Evolutionary conservation across 2,113 vertebrate genomes (phyloP), one percentile per base, ranked within the genome.

Genomic region (Forbesichthys agassizii): DNA sequence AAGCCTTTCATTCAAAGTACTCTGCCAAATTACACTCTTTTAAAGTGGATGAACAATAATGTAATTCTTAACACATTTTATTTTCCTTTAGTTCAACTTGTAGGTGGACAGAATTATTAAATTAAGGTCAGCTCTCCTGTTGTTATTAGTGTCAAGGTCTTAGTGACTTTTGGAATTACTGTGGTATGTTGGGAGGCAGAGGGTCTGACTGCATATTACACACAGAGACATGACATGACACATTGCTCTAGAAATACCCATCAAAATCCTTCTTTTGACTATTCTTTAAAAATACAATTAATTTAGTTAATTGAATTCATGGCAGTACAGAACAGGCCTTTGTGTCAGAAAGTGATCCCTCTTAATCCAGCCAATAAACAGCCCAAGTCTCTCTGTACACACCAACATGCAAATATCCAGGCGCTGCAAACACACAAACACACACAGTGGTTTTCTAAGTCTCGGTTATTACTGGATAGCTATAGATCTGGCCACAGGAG

Each of bases 381-480:
- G 0, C 27, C 61, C 75, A 78, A 73, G 72, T 73, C 77, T 47
- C 61, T 46, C 20, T 9, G 42, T 53, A 42, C 49, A 11, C 27
- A 8, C 14, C 14, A 13, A n/a, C 63, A 33, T n/a, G 20, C 49
- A 59, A 57, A 64, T 59, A 16, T 68, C 76, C 59, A 18, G 42
- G 61, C 75, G 66, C 68, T 77, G 58, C 46, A 53, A 68, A 75
- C 5, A 59, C 61, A 66, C 48, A 14, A 59, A 72, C 47, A 66
- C 81, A 55, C 60, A 83, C 77, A 83, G 81, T 81, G 81, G 74
- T 73, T 75, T 65, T 64, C 10, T 72, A 63, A 61, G 71, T 76
- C 62, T 42, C 5, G 7, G 36, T 77, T 11, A 46, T 69, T 46
- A 1, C 9, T 69, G n/a, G 58, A 42, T 42, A 55, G 16, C 71